Percentiles rank a stretch among this genome's conserved stretches.
These are phyloP conservation scores for Dasyurus viverrinus DNA, from an alignment of 2,113 vertebrate species.

Conservation along the genomic window DNA sequence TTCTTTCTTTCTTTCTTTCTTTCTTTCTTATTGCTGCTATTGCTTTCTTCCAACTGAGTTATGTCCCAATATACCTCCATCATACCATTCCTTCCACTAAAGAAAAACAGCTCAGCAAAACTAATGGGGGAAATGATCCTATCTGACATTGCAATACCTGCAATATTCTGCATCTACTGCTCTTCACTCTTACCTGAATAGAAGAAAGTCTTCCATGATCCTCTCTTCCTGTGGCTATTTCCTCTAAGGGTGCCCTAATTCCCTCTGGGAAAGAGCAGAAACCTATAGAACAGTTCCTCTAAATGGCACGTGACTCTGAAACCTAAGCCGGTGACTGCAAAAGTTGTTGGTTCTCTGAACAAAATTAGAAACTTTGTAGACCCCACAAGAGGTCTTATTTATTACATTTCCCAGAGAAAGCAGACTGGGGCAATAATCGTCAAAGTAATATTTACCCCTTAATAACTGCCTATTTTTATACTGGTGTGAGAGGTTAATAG, in stretches of 20 bases:
- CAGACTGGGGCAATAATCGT: constrained; percentile 83
- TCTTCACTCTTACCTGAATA: neutral
- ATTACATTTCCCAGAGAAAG: constrained; percentile 81
- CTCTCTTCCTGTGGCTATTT: neutral
- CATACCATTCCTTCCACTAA: neutral
- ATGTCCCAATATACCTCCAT: neutral
- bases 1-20: neutral
- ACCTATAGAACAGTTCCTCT: constrained; percentile 39
- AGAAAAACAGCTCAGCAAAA: neutral
- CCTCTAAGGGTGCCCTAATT: constrained; percentile 34
- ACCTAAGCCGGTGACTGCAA: constrained; percentile 51
- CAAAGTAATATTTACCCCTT: constrained; percentile 88
- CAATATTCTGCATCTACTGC: constrained; percentile 5
- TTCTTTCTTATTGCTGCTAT: neutral
- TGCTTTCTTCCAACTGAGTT: neutral
- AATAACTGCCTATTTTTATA: constrained; percentile 88
- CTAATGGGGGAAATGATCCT: neutral
- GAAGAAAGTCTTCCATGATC: neutral
- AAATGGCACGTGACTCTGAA: constrained; percentile 30
- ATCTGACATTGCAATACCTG: neutral
- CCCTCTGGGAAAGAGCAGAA: constrained; percentile 50
- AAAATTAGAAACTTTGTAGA: constrained; percentile 75
- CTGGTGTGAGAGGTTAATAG: constrained; percentile 86
- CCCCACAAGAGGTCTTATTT: constrained; percentile 75
- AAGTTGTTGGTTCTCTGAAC: constrained; percentile 66